Base-by-base conservation (phyloP, 2,888 invertebrate species). In the Sipha maydis region DNA sequence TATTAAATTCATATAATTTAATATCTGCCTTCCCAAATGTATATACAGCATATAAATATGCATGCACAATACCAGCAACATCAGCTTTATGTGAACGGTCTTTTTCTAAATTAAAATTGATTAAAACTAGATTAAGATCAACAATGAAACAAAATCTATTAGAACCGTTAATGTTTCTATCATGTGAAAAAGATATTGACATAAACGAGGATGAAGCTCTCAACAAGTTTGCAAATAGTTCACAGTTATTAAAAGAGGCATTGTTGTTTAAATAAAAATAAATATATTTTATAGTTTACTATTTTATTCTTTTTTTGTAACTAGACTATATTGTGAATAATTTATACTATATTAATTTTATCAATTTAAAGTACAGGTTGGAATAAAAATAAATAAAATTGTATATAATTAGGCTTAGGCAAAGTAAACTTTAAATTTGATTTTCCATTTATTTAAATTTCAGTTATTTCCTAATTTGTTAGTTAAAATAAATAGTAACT, bases 141-240 rank as follows among this genome's bases (percentile, higher is more conserved):
- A 73, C 69, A 38, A 73, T 38, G 73, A 73, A 73, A 73, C 73
- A 73, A 73, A 73, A 73, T 73, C 21, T 73, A 73, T 38, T 38
- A 38, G 73, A 73, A 38, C 73, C 73, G 1, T 21, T 73, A 73
- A 73, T 73, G 38, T 73, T 73, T 21, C 34, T 21, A 73, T 73
- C 73, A 73, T 73, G 73, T 21, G 38, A 38, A 73, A 73, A 38
- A 73, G 38, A 38, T 73, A 73, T 73, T 38, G 38, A 73, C 21
- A 73, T 73, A 73, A 73, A 73, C 73, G 73, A 73, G 73, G 38
- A 73, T 73, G 38, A 73, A 73, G 73, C 73, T 73, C 19, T 73
- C 38, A 73, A 73, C n/a, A n/a, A n/a, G n/a, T n/a, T n/a, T n/a
- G n/a, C n/a, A n/a, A n/a, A n/a, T n/a, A n/a, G n/a, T n/a, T 73